Evolutionary conservation across 1,140 invertebrate species (phyloP).

Genomic region (Cydia amplana): DNA sequence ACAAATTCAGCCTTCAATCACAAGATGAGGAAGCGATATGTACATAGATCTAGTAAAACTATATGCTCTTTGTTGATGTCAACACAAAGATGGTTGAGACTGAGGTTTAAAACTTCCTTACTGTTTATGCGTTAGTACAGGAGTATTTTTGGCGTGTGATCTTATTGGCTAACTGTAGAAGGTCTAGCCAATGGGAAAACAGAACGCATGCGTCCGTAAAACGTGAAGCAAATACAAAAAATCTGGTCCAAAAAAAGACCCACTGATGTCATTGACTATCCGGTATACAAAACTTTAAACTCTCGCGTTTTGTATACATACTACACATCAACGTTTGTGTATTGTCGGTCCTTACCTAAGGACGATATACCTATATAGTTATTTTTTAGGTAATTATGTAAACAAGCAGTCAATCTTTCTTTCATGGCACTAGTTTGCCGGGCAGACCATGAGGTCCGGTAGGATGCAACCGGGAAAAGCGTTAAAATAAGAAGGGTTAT

Average conservation of each 20-base stretch:
- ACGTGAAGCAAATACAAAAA: background rate
- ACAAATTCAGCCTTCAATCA: conserved; percentile 18
- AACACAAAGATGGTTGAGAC: conserved; percentile 2
- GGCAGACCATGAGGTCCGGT: too few species aligned
- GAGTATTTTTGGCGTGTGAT: background rate
- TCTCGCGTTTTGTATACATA: too few species aligned
- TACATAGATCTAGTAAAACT: conserved; percentile 3
- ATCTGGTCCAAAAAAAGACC: background rate
- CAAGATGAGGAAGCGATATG: conserved; percentile 15
- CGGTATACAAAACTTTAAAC: background rate
- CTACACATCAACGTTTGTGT: too few species aligned
- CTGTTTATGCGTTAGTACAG: background rate
- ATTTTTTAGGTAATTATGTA: too few species aligned
- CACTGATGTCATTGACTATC: background rate
- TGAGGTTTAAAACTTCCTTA: background rate
- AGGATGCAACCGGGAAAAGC: too few species aligned
- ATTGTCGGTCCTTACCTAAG: too few species aligned
- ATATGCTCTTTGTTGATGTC: conserved; percentile 2
- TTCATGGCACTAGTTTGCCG: too few species aligned
- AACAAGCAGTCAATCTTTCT: too few species aligned
- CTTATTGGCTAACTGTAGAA: background rate
- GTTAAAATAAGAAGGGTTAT: background rate
- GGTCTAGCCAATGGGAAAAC: background rate
- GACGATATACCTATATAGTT: too few species aligned
- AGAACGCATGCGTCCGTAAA: background rate